Evolutionary conservation across 2,888 invertebrate species (phyloP).

Genomic region (Alsophila aescularia): DNA sequence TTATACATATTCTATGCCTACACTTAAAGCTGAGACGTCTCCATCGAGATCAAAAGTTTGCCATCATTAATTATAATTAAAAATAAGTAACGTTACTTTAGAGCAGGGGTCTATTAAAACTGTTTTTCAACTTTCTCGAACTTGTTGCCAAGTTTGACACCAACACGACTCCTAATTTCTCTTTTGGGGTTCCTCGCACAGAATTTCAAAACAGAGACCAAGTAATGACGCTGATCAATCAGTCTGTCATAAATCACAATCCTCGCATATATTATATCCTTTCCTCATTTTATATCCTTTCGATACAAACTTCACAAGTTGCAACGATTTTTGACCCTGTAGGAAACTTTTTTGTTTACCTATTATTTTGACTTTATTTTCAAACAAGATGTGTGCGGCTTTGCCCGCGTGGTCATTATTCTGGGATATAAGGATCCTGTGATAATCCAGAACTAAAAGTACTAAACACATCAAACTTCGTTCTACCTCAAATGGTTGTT

Average conservation of each 20-base stretch:
- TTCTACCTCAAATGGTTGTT: no score
- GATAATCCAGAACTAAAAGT: no score
- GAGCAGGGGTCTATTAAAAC: slow-evolving; percentile 35
- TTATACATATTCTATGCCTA: background rate
- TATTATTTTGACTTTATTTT: no score
- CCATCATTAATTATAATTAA: slow-evolving; percentile 27
- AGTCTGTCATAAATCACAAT: background rate
- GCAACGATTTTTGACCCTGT: no score
- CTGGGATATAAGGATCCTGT: no score
- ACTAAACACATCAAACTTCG: no score
- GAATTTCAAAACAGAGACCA: background rate
- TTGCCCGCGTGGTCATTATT: no score
- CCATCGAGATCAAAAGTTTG: slow-evolving; percentile 18
- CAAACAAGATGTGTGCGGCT: no score
- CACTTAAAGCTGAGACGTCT: slow-evolving; percentile 11
- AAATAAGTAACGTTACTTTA: slow-evolving; percentile 28
- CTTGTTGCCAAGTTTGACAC: slow-evolving; percentile 55
- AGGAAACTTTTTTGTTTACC: no score
- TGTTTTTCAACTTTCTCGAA: slow-evolving; percentile 40
- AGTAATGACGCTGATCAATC: background rate
- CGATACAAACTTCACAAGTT: no score
- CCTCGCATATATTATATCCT: no score
- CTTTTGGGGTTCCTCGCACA: slow-evolving; percentile 37
- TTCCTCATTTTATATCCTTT: no score
- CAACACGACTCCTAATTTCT: slow-evolving; percentile 61